phyloP scores from a whole-genome alignment of 2,113 vertebrate species.

The Takifugu flavidus region DNA sequence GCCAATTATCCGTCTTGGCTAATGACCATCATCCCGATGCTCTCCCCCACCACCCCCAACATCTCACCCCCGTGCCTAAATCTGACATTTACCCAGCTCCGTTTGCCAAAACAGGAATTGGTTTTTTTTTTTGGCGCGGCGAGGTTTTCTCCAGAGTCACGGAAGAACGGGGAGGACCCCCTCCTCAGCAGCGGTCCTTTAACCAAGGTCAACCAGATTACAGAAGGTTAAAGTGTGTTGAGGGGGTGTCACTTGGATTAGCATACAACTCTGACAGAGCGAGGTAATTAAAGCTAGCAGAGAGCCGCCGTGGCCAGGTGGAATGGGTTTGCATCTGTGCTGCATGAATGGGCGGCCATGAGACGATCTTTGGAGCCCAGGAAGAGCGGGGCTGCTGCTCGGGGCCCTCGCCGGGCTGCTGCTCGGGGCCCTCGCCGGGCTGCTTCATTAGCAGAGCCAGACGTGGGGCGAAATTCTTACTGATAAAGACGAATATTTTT shows the following conservation, averaged over 20 bases:
- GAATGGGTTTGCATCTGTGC: conserved; percentile 76
- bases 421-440: too few species aligned
- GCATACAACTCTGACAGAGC: conserved; percentile 83
- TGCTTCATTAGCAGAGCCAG: too few species aligned
- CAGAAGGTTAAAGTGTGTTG: conserved; percentile 82
- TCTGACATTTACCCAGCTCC: conserved; percentile 51
- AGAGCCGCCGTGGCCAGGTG: conserved; percentile 62
- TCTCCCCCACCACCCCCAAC: conserved; percentile 14
- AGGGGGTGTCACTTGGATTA: conserved; percentile 77
- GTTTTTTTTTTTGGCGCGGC: conserved; percentile 26
- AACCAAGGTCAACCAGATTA: conserved; percentile 93
- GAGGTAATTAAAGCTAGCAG: conserved; percentile 82
- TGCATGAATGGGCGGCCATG: conserved; percentile 78
- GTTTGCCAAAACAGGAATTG: neutral
- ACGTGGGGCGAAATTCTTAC: too few species aligned
- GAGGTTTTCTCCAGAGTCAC: conserved; percentile 87
- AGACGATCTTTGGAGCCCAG: conserved; percentile 77
- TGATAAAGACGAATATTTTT: too few species aligned
- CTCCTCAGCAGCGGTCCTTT: conserved; percentile 38
- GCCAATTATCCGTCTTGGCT: conserved; percentile 72
- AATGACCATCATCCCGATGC: conserved; percentile 68
- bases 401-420: too few species aligned
- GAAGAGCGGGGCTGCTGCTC: conserved; percentile 63
- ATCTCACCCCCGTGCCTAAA: conserved; percentile 12
- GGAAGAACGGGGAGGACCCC: conserved; percentile 82